Base-by-base conservation (phyloP, 2,113 vertebrate species). In the Dromiciops gliroides region DNA sequence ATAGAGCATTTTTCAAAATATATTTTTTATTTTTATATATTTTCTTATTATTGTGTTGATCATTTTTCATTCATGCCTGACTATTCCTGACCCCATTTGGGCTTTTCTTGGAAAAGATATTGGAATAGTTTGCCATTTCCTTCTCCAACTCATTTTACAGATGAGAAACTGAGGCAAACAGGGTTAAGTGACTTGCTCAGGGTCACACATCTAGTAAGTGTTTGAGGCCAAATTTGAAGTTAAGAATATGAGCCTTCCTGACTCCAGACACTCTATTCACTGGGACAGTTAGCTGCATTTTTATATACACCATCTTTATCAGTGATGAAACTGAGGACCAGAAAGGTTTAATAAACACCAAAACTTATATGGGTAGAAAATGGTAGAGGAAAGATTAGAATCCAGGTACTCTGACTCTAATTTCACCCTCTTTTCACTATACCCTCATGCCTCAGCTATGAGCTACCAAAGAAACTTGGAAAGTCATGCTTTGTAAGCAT, bases 1-100 rank as follows among this genome's bases (percentile, higher is more conserved):
- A 50, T 89, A 92, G 7, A 60, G 14, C 48, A 94, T 92, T 92
- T 94, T 91, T 4, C 83, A 93, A 89, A 75, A 2, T 91, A 10
- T 53, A 37, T 89, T 93, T 90, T 90, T 50, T 53, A 93, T 14
- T 94, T 22, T 83, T 90, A 49, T 88, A 24, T 10, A 90, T 88
- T 92, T 92, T 60, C 14, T 52, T 52, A 28, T 60, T 60, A 3
- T 12, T 31, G 56, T 60, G 9, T 10, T 60, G 14, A 11, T 31
- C 3, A 28, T 60, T 60, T 56, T 60, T 56, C 28, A 60, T 0
- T 60, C 28, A 31, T 60, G 8, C 37, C 56, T 60, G 56, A 60
- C 53, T 60, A 28, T 60, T 60, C 11, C 1, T 14, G 11, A 1
- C 31, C 11, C 31, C 31, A 4, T 67, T 37, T 67, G 28, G 56